Conservation (phyloP, 2,113 vertebrate genomes). For the Coptodon bakossiorum region DNA sequence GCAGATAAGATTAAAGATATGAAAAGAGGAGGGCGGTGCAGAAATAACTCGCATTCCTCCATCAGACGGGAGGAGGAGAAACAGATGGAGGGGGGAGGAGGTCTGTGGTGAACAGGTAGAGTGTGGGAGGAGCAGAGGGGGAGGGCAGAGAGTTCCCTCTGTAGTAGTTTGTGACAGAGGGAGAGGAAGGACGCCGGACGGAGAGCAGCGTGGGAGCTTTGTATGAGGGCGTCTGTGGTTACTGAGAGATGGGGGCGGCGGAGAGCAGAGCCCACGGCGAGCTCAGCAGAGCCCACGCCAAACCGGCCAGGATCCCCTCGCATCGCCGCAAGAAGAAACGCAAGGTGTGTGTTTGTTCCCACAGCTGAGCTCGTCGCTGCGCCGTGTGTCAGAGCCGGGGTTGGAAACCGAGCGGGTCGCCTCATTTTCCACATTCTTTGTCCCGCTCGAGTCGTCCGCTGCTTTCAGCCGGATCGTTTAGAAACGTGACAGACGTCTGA, state of each 20-base stretch:
- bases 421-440: not conserved
- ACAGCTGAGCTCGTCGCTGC: not conserved
- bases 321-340: slow-evolving; percentile 29
- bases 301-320: not conserved
- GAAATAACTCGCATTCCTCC: slow-evolving; percentile 41
- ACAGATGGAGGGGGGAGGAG: not conserved
- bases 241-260: slow-evolving; percentile 36
- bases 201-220: not conserved
- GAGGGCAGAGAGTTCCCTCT: not conserved
- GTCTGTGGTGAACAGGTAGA: slow-evolving; percentile 16
- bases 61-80: not conserved
- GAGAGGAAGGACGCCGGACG: not conserved
- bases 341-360: slow-evolving; percentile 40
- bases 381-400: not conserved
- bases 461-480: not conserved
- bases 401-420: not conserved
- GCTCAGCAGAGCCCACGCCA: not conserved
- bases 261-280: slow-evolving; percentile 29
- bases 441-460: not conserved
- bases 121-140: slow-evolving; percentile 30
- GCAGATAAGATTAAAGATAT: not conserved
- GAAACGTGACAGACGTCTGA: not conserved
- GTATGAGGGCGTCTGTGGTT: not conserved
- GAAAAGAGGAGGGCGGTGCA: not conserved
- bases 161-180: not conserved